Base-by-base conservation (phyloP, 1,140 invertebrate genomes). In the Thalassaphorura encarpata region DNA sequence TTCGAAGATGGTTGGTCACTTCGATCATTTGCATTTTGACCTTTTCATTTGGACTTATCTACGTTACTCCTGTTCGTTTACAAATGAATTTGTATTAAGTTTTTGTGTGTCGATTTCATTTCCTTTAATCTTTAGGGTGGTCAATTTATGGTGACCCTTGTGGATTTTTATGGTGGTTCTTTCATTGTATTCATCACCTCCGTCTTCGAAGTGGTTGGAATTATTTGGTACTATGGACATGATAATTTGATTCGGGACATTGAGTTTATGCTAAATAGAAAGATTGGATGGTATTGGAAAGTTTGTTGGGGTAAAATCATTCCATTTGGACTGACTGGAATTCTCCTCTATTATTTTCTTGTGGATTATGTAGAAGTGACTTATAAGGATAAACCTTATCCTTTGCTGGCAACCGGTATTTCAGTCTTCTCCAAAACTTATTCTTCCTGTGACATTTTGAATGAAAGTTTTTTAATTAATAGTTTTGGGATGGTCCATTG, bases 71-170 rank as follows among this genome's bases (percentile, higher is more conserved):
- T 3, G 50, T 50, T 18, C 29, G 48, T 33, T 50, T n/a, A n/a
- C n/a, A 42, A 42, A 47, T 8, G 45, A 6, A 24, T 8, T 26
- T 8, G 13, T 47, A 11, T 5, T 6, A 26, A 27, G 45, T 47
- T 47, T 21, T 6, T 11, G 45, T 8, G n/a, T n/a, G n/a, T n/a
- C n/a, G n/a, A 27, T 8, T 26, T 26, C 4, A 13, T 47, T 47
- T 27, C 86, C 41, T 87, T 86, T 65, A 77, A 83, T 23, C 87
- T 85, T 19, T 84, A 84, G 24, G 90, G 87, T 52, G 89, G 91
- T 0, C 85, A 88, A 67, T 89, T 83, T 66, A 79, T 93, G 26
- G 72, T 94, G 29, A 84, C 81, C 52, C 70, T 94, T n/a, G 81
- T 94, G 26, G 89, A 95, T 69, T n/a, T n/a, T n/a, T n/a, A n/a